Evolutionary conservation across 2,888 invertebrate genomes (phyloP), one percentile per base, ranked within the genome.

Genomic region (Metacarcinus magister): DNA sequence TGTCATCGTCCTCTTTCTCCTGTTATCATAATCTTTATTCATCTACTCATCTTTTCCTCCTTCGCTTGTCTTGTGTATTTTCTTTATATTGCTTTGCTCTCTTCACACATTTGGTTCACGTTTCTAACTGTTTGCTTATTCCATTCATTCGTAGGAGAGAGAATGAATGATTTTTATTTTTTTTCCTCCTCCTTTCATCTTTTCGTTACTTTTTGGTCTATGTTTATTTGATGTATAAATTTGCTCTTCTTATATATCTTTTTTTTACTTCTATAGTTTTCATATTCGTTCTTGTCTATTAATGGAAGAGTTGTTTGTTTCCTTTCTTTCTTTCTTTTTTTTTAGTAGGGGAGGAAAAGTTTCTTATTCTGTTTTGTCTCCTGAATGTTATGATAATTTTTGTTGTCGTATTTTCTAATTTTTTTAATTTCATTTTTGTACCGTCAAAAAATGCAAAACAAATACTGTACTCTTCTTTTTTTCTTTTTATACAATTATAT

Each of bases 11-110:
- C 46, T 90, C 90, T 44, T 19, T 28, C n/a, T 32, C 90, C 3
- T 90, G 90, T 90, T 43, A 43, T 90, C 46, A 3, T 90, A 44
- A 89, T 89, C 43, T 89, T 90, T 39, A 90, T 90, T 90, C 16
- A 23, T 7, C 44, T 8, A 8, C 43, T 90, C 46, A 43, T 89
- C 10, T n/a, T 90, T 46, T 90, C 46, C 90, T 23, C 90, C 8
- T 90, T 90, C 90, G 4, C 43, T 16, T 28, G 23, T 7, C 10
- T 19, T 90, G 44, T 46, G 16, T 90, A 44, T 46, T 90, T 90
- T 23, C 28, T 90, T 46, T 90, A n/a, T 28, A 5, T 28, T 10
- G 28, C 3, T 28, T 10, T 28, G 28, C n/a, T 75, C 28, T 75
- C 75, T 3, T 75, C 3, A 28, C 16, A 60, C 46, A 7, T 60